Conservation (phyloP, 2,797 vertebrate genomes). For the Ctenochaetus hawaiiensis region DNA sequence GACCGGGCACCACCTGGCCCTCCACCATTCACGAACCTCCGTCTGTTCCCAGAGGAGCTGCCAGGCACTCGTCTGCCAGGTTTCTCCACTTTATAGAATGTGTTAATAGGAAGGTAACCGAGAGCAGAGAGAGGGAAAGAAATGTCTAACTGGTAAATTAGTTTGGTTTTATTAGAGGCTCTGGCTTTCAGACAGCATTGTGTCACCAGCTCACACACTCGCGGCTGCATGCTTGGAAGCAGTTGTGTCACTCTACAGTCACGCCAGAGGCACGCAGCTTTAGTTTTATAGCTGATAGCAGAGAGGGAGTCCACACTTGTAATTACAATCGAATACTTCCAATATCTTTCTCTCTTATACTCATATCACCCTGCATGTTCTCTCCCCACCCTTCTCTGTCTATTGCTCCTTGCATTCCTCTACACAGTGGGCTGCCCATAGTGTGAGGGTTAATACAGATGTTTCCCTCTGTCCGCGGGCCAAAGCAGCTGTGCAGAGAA, state of each 20-base stretch:
- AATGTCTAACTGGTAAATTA: conserved; percentile 69
- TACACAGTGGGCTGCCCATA: conserved; percentile 88
- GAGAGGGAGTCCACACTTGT: not conserved
- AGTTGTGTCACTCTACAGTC: conserved; percentile 61
- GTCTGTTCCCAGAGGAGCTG: conserved; percentile 53
- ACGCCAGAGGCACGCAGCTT: conserved; percentile 26
- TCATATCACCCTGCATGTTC: conserved; percentile 52
- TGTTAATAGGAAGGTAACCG: conserved; percentile 61
- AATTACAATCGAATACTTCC: conserved; percentile 32
- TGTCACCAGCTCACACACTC: conserved; percentile 57
- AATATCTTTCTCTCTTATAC: conserved; percentile 28
- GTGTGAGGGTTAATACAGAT: conserved; percentile 97
- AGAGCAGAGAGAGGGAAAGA: conserved; percentile 44
- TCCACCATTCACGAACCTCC: conserved; percentile 40
- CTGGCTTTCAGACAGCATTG: conserved; percentile 52
- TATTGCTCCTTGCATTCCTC: conserved; percentile 90
- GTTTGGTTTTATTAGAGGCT: conserved; percentile 62
- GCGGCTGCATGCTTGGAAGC: conserved; percentile 42
- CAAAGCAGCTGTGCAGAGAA: conserved; percentile 92
- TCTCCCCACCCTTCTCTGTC: conserved; percentile 67
- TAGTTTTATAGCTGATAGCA: conserved; percentile 34
- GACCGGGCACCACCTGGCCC: conserved; percentile 67
- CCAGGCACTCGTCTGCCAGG: conserved; percentile 41
- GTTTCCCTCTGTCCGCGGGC: conserved; percentile 91
- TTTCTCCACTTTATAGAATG: conserved; percentile 43